Percentiles rank a stretch among this genome's conserved stretches.
phyloP scores from a whole-genome alignment of 2,113 vertebrate species.

The Myrmecobius fasciatus region DNA sequence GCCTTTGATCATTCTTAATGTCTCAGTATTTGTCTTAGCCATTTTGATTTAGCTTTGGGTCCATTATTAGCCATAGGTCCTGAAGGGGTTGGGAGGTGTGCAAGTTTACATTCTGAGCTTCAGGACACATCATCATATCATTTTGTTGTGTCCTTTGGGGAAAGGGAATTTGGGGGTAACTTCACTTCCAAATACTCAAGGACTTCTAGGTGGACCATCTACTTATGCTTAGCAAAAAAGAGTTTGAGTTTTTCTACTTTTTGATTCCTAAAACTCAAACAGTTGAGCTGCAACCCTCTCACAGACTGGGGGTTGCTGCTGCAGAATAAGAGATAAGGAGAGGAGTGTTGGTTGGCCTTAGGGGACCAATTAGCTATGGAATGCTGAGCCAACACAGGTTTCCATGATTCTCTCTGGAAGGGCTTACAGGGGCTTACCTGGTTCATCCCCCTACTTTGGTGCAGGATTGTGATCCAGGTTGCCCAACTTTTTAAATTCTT shows the following conservation, averaged over 20 bases:
- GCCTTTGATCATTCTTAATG: background rate
- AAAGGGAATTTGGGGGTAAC: background rate
- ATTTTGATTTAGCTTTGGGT: background rate
- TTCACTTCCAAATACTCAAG: background rate
- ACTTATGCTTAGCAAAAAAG: background rate
- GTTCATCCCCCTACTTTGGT: background rate
- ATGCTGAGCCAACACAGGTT: background rate
- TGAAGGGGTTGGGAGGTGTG: background rate
- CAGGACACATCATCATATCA: background rate
- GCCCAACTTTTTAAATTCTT: background rate
- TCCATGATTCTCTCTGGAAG: constrained; percentile 20
- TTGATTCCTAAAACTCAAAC: background rate
- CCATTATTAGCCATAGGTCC: background rate
- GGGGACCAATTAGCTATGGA: background rate
- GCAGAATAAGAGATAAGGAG: background rate
- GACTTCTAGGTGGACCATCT: background rate
- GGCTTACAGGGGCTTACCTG: background rate
- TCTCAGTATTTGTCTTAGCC: background rate
- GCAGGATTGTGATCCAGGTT: background rate
- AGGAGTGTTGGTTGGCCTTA: background rate
- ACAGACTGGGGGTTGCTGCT: background rate
- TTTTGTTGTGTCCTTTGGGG: background rate
- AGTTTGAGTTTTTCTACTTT: background rate
- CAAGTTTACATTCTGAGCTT: background rate
- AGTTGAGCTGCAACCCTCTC: background rate